A percentile compares a stretch with the other conserved stretches of the same genome.
These are phyloP conservation scores for Cheilosia impressa DNA, from an alignment of 2,888 invertebrate genomes.

Conservation along the genomic window DNA sequence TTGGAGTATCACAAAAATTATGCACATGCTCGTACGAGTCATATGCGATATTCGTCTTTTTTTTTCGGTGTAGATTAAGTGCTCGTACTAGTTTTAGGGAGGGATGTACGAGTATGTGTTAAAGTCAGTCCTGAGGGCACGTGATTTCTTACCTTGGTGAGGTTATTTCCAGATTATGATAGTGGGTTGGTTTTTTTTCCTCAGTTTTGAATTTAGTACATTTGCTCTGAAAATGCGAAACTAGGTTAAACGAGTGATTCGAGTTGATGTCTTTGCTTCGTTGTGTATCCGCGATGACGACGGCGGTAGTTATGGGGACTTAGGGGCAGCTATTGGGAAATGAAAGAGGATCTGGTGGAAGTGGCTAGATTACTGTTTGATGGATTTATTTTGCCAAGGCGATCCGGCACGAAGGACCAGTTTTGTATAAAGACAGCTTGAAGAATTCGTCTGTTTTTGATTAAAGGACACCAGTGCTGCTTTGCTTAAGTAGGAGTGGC, in stretches of 20 bases:
- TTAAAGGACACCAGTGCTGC: neutral
- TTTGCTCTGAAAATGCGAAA: conserved; percentile 27
- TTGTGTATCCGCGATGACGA: neutral
- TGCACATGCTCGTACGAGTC: conserved; percentile 65
- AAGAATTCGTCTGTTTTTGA: too few relatives aligned
- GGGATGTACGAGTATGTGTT: conserved; percentile 45
- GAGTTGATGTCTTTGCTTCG: neutral
- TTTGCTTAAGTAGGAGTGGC: neutral
- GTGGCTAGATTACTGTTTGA: too few relatives aligned
- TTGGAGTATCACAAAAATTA: conserved; percentile 65
- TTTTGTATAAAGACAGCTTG: neutral
- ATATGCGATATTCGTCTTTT: conserved; percentile 52
- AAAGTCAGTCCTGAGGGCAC: conserved; percentile 64
- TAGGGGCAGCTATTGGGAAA: neutral
- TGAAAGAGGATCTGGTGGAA: too few relatives aligned
- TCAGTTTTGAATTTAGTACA: conserved; percentile 1
- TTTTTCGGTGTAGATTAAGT: conserved; percentile 52
- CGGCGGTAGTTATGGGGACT: neutral
- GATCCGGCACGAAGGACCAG: conserved; percentile 17
- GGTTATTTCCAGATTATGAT: conserved; percentile 48
- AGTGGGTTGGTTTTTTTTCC: conserved; percentile 36
- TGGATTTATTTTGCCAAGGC: too few relatives aligned
- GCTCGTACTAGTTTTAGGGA: conserved; percentile 60
- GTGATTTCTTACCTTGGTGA: conserved; percentile 71
- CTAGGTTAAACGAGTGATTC: conserved; percentile 53